Conservation (phyloP, 2,113 vertebrate genomes). For the Axis porcinus region DNA sequence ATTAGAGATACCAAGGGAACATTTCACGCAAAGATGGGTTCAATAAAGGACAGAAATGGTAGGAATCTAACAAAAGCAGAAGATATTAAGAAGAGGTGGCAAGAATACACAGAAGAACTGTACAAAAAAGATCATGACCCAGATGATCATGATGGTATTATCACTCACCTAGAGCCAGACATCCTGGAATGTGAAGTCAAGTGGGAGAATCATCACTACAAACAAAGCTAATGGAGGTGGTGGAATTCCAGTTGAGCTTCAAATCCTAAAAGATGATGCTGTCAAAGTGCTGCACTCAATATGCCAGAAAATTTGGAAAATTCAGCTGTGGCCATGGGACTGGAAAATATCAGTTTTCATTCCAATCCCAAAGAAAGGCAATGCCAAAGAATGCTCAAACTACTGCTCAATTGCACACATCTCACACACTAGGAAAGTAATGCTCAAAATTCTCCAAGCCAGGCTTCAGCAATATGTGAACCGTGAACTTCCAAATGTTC, state of each 20-base stretch:
- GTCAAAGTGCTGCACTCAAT: neutral
- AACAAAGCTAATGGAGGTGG: neutral
- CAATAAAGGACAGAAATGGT: neutral
- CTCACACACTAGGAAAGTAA: no score
- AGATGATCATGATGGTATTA: neutral
- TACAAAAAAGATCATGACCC: neutral
- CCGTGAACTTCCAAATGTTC: accelerated
- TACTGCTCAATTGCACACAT: no score
- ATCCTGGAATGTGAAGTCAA: neutral
- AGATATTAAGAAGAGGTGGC: neutral
- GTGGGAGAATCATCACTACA: neutral
- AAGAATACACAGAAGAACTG: neutral
- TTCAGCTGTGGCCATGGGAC: no score
- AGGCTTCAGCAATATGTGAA: no score
- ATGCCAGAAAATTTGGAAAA: no score
- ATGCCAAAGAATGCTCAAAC: no score
- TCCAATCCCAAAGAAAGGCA: no score
- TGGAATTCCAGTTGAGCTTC: neutral
- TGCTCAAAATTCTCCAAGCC: no score
- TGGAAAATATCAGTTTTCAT: no score
- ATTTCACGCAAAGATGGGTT: neutral
- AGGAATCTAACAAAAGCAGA: neutral
- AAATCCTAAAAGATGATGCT: neutral
- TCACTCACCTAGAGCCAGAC: neutral
- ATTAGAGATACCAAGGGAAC: neutral